phyloP scores from a whole-genome alignment of 2,797 vertebrate species.

The Hydrophis major region DNA sequence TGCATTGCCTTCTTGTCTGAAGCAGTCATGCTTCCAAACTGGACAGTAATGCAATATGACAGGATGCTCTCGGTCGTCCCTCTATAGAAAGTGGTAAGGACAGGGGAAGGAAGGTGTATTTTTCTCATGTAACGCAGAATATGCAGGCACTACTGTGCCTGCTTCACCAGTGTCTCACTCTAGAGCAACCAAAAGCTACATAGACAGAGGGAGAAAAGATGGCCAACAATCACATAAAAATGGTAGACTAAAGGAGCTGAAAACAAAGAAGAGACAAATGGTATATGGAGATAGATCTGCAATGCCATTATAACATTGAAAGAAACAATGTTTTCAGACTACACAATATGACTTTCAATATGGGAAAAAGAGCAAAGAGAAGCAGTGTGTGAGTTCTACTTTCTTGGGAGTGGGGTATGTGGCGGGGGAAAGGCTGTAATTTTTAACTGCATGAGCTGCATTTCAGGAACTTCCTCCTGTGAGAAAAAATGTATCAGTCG shows the following conservation, averaged over 20 bases:
- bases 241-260: background rate
- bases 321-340: slow-evolving; percentile 11
- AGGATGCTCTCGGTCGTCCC: background rate
- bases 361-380: slow-evolving; percentile 24
- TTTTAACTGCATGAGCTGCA: background rate
- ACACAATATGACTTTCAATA: background rate
- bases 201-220: slow-evolving; percentile 1
- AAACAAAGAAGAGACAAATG: background rate
- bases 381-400: slow-evolving; percentile 18
- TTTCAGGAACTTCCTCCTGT: slow-evolving; percentile 49
- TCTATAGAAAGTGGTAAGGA: background rate
- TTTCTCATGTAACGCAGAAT: background rate
- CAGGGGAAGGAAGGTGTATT: background rate
- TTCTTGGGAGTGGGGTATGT: background rate
- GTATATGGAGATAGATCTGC: background rate
- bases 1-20: no score
- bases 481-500: slow-evolving; percentile 60
- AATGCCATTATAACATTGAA: background rate
- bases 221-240: background rate
- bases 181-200: background rate
- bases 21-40: background rate
- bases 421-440: background rate
- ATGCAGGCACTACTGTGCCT: background rate
- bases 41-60: background rate
- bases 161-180: background rate